phyloP scores from a whole-genome alignment of 2,888 invertebrate species.

The Drosophila subsilvestris region DNA sequence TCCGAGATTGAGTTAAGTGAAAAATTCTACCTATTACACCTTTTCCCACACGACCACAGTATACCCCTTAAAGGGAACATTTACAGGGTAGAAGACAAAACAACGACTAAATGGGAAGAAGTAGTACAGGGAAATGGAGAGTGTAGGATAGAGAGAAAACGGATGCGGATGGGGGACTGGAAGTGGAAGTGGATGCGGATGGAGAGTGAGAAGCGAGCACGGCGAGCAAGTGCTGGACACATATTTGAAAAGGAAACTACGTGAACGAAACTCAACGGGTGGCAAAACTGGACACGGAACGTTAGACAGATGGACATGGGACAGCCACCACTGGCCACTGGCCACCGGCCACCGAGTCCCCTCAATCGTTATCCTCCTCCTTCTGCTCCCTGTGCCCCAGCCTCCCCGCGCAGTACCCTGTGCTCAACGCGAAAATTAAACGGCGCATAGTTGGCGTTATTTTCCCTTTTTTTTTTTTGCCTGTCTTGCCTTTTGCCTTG shows the following conservation, averaged over 20 bases:
- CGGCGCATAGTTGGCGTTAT: slow-evolving; percentile 64
- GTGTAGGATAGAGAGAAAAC: not conserved
- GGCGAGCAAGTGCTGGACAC: slow-evolving; percentile 70
- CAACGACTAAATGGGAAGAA: not conserved
- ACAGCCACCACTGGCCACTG: slow-evolving; percentile 19
- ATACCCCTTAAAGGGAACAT: not conserved
- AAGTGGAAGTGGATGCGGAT: not conserved
- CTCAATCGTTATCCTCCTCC: slow-evolving; percentile 7
- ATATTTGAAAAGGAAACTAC: slow-evolving; percentile 78
- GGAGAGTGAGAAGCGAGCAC: not conserved
- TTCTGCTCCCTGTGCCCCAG: slow-evolving; percentile 22
- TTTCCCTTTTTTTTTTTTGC: slow-evolving; percentile 15
- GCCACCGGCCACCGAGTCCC: slow-evolving; percentile 4
- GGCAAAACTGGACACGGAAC: slow-evolving; percentile 59
- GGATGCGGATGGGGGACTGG: not conserved
- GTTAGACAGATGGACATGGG: slow-evolving; percentile 37
- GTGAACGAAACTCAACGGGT: slow-evolving; percentile 62
- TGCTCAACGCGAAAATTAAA: slow-evolving; percentile 72
- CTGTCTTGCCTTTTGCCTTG: slow-evolving; percentile 16
- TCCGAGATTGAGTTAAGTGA: no score
- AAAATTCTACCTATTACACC: not conserved
- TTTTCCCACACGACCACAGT: not conserved
- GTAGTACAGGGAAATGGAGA: not conserved
- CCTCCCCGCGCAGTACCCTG: not conserved
- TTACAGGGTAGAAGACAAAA: not conserved